Conservation (phyloP, 2,113 vertebrate species). For the Chaetodon trifascialis region DNA sequence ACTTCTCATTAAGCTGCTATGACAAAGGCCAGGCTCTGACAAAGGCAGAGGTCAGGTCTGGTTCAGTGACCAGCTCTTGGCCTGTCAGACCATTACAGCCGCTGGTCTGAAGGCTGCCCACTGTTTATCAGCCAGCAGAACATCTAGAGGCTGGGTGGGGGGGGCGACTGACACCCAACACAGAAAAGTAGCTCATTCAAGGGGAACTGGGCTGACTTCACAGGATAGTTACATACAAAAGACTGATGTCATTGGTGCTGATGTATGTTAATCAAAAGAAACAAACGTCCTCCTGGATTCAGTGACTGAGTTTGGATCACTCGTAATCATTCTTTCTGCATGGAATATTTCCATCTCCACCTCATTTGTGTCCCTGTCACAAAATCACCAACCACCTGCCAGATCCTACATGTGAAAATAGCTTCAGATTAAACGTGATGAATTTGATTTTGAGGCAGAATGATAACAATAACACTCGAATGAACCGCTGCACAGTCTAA, state of each 20-base stretch:
- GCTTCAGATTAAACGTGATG: constrained; percentile 75
- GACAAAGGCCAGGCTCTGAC: constrained; percentile 81
- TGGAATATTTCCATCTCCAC: neutral
- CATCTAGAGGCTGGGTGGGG: constrained; percentile 52
- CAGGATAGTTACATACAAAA: constrained; percentile 54
- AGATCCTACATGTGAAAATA: constrained; percentile 62
- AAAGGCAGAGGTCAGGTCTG: constrained; percentile 83
- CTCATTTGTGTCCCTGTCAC: constrained; percentile 10
- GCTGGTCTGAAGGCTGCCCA: constrained; percentile 73
- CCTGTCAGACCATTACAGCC: constrained; percentile 80
- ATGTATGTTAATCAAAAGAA: constrained; percentile 50
- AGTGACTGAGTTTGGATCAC: constrained; percentile 18
- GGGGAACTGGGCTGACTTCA: constrained; percentile 73
- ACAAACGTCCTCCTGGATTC: constrained; percentile 1
- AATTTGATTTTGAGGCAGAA: constrained; percentile 63
- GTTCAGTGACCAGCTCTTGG: constrained; percentile 81
- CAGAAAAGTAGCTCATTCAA: constrained; percentile 65
- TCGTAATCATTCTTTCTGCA: neutral
- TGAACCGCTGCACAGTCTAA: constrained; percentile 75
- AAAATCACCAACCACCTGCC: constrained; percentile 67
- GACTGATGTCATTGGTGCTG: constrained; percentile 64
- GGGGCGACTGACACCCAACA: constrained; percentile 51
- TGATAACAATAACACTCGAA: constrained; percentile 70
- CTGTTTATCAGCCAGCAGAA: constrained; percentile 76
- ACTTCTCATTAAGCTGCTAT: constrained; percentile 83